A percentile compares a stretch with the other conserved stretches of the same genome.
phyloP scores from a whole-genome alignment of 2,888 invertebrate species.

The Sarcophaga rosellei region DNA sequence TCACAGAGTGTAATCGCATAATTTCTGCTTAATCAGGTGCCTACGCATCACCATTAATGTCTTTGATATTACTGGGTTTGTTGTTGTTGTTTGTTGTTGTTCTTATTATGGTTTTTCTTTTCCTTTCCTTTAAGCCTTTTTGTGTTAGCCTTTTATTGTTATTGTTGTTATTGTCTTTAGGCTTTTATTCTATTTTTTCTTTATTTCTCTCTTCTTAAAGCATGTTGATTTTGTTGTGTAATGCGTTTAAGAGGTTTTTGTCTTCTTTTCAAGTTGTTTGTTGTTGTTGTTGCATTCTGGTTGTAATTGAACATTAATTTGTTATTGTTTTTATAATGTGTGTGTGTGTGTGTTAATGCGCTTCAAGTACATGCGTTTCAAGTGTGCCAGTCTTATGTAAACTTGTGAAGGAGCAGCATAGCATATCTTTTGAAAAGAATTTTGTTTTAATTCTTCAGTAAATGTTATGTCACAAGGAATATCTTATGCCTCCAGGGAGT shows the following conservation, averaged over 20 bases:
- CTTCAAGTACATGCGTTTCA: not conserved
- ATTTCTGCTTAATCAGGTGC: constrained; percentile 76
- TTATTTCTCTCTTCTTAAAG: not conserved
- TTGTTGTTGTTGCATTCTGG: not conserved
- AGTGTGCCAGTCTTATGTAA: not conserved
- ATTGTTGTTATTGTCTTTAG: constrained; percentile 3
- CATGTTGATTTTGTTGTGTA: constrained; percentile 29
- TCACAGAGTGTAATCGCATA: constrained; percentile 73
- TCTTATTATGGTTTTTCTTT: not conserved
- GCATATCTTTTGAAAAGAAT: not conserved
- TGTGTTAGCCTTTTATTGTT: constrained; percentile 4
- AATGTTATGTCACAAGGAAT: not conserved
- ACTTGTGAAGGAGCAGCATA: not conserved
- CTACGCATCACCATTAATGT: constrained; percentile 73
- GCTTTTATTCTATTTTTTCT: not conserved
- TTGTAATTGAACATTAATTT: not conserved
- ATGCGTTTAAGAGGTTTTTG: constrained; percentile 16
- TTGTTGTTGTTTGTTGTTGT: constrained; percentile 9
- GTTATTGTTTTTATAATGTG: no score
- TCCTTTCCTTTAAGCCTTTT: not conserved
- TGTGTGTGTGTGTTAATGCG: not conserved
- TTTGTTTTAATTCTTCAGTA: not conserved
- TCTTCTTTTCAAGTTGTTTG: not conserved
- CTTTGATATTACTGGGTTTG: constrained; percentile 38
- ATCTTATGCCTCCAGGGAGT: no score